These are phyloP conservation scores for Plestiodon gilberti DNA, from an alignment of 2,113 vertebrate genomes.

Conservation along the genomic window DNA sequence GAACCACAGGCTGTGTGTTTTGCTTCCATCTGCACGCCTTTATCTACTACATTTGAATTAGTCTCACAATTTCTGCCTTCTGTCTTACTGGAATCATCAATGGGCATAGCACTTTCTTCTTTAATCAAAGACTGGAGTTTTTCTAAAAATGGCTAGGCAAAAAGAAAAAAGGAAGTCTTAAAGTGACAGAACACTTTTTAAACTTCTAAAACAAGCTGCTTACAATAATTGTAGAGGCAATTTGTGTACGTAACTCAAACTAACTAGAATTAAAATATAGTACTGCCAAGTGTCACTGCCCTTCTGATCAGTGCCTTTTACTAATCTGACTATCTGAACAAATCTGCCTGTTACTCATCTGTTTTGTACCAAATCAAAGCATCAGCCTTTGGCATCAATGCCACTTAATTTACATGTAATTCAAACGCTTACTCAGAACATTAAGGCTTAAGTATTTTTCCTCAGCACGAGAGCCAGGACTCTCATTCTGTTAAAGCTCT, in stretches of 20 bases:
- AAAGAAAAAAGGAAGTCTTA: slow-evolving; percentile 36
- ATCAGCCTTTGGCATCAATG: slow-evolving; percentile 70
- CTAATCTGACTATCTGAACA: slow-evolving; percentile 62
- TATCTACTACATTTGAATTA: slow-evolving; percentile 55
- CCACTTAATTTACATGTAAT: slow-evolving; percentile 81
- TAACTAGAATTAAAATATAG: slow-evolving; percentile 27
- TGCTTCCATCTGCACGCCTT: slow-evolving; percentile 69
- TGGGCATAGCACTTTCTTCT: slow-evolving; percentile 56
- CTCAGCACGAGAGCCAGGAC: slow-evolving; percentile 71
- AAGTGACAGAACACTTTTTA: slow-evolving; percentile 6
- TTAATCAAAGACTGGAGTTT: slow-evolving; percentile 82
- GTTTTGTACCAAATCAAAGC: slow-evolving; percentile 74
- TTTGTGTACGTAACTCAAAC: slow-evolving; percentile 34
- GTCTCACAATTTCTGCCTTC: slow-evolving; percentile 62
- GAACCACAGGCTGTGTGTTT: slow-evolving; percentile 67
- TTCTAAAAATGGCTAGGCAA: slow-evolving; percentile 85
- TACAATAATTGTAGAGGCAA: slow-evolving; percentile 43
- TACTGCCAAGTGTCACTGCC: slow-evolving; percentile 45
- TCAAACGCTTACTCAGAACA: slow-evolving; percentile 78
- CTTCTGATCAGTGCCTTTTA: slow-evolving; percentile 46
- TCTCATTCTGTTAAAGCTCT: slow-evolving; percentile 72
- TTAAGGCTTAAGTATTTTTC: slow-evolving; percentile 73
- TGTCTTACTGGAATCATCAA: slow-evolving; percentile 70
- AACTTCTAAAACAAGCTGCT: slow-evolving; percentile 23
- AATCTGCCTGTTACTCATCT: slow-evolving; percentile 67